Percentiles rank a stretch among this genome's conserved stretches.
These are phyloP conservation scores for Muscicapa comitata DNA, from an alignment of 2,797 vertebrate species.

Conservation along the genomic window DNA sequence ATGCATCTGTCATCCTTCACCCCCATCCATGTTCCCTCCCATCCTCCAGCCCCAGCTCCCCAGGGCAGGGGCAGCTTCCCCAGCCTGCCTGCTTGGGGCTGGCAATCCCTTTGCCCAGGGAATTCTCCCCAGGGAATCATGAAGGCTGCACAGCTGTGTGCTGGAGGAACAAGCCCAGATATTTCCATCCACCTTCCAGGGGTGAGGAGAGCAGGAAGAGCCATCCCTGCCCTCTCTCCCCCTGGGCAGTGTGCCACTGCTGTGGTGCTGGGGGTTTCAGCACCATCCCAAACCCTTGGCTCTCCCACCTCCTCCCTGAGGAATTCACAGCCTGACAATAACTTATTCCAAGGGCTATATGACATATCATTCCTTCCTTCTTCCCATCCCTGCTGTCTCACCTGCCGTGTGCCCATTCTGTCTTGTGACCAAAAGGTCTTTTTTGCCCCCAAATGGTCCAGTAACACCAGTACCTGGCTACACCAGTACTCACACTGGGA, in stretches of 20 bases:
- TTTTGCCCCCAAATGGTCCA: background rate
- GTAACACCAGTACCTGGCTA: background rate
- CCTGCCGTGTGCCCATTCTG: accelerated
- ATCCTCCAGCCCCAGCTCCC: background rate
- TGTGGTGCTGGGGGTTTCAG: background rate
- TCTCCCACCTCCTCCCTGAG: accelerated
- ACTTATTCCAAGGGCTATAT: slow-evolving; percentile 39
- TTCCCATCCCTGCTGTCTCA: background rate
- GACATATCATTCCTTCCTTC: background rate
- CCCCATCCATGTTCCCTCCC: background rate
- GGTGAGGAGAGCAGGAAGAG: background rate
- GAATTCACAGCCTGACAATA: background rate
- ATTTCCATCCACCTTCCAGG: background rate
- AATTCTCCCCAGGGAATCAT: background rate
- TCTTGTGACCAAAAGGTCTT: background rate
- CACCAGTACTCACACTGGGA: background rate
- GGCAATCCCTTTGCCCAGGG: background rate
- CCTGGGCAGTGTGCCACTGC: accelerated
- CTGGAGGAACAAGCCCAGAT: background rate
- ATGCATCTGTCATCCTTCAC: background rate
- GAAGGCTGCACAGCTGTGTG: background rate
- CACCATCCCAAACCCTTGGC: background rate
- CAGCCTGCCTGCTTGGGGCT: accelerated
- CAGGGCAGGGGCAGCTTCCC: background rate
- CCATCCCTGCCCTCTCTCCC: background rate